phyloP scores from a whole-genome alignment of 2,888 invertebrate genomes.

The Epicampocera succincta region DNA sequence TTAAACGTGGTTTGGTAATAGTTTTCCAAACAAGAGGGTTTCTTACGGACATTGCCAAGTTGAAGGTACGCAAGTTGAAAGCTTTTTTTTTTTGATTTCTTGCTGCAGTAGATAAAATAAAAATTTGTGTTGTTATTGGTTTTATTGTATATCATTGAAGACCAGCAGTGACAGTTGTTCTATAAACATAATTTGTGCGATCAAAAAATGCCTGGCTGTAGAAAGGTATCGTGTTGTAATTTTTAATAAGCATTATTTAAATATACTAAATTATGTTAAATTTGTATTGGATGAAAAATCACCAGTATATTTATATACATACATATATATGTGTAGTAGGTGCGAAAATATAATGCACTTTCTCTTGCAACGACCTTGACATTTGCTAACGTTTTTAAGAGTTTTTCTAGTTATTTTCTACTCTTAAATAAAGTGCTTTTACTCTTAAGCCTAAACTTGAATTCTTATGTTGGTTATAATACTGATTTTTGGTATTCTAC shows the following conservation, averaged over 20 bases:
- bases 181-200: constrained; percentile 14
- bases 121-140: constrained; percentile 5
- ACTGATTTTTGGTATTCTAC: too few species aligned
- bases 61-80: constrained; percentile 41
- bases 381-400: constrained; percentile 18
- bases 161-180: neutral
- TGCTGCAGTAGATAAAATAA: neutral
- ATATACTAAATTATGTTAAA: neutral
- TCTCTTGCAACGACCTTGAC: constrained; percentile 56
- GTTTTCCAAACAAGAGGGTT: constrained; percentile 46
- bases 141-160: constrained; percentile 9
- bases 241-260: neutral
- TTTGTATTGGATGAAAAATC: neutral
- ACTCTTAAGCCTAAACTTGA: constrained; percentile 21
- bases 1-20: constrained; percentile 36
- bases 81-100: neutral
- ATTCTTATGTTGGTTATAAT: too few species aligned
- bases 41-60: constrained; percentile 17
- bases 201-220: neutral
- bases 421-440: neutral
- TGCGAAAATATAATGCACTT: neutral
- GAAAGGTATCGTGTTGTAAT: constrained; percentile 29
- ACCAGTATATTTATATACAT: too few species aligned
- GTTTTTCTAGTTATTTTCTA: neutral
- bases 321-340: too few species aligned